These are phyloP conservation scores for Leptoteleia sp. DNA, from an alignment of 1,140 invertebrate genomes.

Conservation along the genomic window DNA sequence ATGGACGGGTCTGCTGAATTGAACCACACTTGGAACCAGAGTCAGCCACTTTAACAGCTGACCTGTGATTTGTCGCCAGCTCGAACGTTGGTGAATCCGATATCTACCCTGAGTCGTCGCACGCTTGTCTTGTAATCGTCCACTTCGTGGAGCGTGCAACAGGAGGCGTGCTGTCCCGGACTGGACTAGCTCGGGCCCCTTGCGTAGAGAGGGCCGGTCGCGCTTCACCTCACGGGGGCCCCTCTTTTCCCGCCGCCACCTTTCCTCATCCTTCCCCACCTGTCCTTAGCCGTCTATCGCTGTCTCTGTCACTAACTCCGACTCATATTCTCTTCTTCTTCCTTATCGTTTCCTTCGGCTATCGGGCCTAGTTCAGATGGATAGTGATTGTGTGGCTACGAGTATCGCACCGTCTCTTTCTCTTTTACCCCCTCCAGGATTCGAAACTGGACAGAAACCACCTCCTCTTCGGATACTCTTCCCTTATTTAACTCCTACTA, in stretches of 20 bases:
- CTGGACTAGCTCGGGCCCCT: constrained; percentile 53
- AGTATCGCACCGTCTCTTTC: constrained; percentile 15
- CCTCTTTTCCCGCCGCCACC: constrained; percentile 62
- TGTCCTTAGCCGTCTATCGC: constrained; percentile 28
- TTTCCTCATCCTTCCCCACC: constrained; percentile 67
- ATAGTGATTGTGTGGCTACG: constrained; percentile 23
- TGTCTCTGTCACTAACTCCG: constrained; percentile 21
- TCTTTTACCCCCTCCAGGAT: constrained; percentile 36
- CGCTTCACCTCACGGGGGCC: constrained; percentile 78
- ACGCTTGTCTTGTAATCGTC: constrained; percentile 65
- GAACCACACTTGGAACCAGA: neutral
- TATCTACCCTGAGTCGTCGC: constrained; percentile 49
- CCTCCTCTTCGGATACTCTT: too few relatives aligned
- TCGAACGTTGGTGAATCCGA: too few relatives aligned
- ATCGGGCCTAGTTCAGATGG: constrained; percentile 40
- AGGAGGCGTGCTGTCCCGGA: constrained; percentile 78
- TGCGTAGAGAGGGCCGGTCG: constrained; percentile 79
- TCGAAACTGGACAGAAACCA: too few relatives aligned
- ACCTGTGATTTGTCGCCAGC: too few relatives aligned
- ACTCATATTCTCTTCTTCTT: constrained; percentile 10
- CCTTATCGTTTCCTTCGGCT: constrained; percentile 24
- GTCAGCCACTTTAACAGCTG: too few relatives aligned
- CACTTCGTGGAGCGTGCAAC: constrained; percentile 80
- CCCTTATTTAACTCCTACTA: too few relatives aligned
- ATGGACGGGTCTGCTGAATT: neutral